phyloP scores from a whole-genome alignment of 2,113 vertebrate species.

The Plectropomus leopardus region DNA sequence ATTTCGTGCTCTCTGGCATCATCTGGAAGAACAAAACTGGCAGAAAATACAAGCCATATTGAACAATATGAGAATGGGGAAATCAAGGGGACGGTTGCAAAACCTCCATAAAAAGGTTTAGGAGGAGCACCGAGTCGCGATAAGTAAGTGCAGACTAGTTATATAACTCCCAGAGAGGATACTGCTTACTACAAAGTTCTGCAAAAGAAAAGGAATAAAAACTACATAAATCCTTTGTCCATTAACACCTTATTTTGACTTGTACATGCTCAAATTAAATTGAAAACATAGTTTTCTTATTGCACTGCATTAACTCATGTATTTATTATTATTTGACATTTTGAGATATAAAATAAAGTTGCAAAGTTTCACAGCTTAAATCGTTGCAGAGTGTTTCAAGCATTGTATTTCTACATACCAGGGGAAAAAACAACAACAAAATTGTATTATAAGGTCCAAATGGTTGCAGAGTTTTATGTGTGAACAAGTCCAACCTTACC shows the following conservation, averaged over 20 bases:
- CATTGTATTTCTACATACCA: background rate
- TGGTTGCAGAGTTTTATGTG: constrained; percentile 1
- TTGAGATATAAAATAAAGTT: background rate
- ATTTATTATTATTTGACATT: constrained; percentile 14
- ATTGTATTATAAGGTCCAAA: background rate
- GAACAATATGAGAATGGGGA: constrained; percentile 54
- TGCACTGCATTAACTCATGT: background rate
- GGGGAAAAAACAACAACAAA: background rate
- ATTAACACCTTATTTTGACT: constrained; percentile 1
- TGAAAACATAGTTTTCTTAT: background rate
- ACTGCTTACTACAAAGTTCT: constrained; percentile 5
- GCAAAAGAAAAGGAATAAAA: background rate
- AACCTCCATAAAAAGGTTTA: constrained; percentile 41
- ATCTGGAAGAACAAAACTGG: constrained; percentile 59
- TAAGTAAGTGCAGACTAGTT: constrained; percentile 29
- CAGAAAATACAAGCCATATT: constrained; percentile 67
- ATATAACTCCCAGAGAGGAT: constrained; percentile 18
- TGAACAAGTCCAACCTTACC: constrained; percentile 34
- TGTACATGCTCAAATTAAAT: background rate
- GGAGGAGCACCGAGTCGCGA: constrained; percentile 28
- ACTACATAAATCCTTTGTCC: background rate
- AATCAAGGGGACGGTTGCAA: constrained; percentile 40
- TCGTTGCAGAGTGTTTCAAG: background rate
- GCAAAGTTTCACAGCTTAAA: constrained; percentile 10
- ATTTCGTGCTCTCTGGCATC: constrained; percentile 66